Conservation (phyloP, 2,888 invertebrate genomes). For the Nephrotoma appendiculata region DNA sequence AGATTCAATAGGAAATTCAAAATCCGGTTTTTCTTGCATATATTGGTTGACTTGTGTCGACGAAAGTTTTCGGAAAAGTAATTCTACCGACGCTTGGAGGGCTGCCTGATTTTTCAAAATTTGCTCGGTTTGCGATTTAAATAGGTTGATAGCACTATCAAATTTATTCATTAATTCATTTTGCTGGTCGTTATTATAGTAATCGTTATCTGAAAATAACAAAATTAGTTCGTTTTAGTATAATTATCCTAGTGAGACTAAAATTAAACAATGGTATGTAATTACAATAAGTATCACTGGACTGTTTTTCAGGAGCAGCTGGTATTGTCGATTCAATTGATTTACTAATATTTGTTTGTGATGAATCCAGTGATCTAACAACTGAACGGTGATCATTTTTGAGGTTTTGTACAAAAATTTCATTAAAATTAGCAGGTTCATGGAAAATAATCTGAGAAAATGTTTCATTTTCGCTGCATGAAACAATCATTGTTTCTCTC, state of each 20-base stretch:
- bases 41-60: not conserved
- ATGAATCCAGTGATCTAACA: not conserved
- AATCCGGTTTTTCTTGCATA: not conserved
- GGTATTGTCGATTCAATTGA: not conserved
- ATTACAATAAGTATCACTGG: too few relatives aligned
- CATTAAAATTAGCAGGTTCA: not conserved
- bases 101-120: not conserved
- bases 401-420: not conserved
- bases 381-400: not conserved
- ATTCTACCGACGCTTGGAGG: not conserved
- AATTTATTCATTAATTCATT: not conserved
- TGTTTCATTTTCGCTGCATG: not conserved
- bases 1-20: not conserved
- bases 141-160: not conserved
- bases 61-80: not conserved
- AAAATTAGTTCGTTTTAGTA: not conserved
- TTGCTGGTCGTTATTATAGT: not conserved
- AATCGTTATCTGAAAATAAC: not conserved
- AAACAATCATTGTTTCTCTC: not conserved
- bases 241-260: too few relatives aligned
- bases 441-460: not conserved
- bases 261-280: too few relatives aligned
- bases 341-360: not conserved
- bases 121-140: not conserved
- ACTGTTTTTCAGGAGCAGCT: not conserved